Evolutionary conservation across 2,888 invertebrate species (phyloP).

Genomic region (Pseudanteris insignis): DNA sequence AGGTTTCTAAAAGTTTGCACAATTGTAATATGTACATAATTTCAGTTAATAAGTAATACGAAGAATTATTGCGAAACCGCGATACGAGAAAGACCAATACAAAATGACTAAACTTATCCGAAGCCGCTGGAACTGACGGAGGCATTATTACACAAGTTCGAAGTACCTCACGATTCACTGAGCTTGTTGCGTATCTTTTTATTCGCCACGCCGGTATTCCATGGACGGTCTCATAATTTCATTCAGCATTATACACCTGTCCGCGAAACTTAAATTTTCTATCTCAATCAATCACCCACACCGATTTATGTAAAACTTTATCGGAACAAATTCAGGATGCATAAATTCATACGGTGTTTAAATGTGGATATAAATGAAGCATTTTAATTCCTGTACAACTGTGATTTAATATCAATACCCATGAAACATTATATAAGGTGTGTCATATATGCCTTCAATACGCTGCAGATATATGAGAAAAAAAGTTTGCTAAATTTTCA

Average conservation of each 20-base stretch:
- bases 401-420: too few relatives aligned
- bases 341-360: too few relatives aligned
- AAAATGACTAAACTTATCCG: constrained; percentile 54
- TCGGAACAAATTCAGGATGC: too few relatives aligned
- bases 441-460: too few relatives aligned
- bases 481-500: too few relatives aligned
- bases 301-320: constrained; percentile 26
- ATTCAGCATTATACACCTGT: constrained; percentile 37
- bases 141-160: constrained; percentile 60
- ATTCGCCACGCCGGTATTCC: constrained; percentile 32
- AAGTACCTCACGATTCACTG: constrained; percentile 49
- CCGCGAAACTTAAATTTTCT: constrained; percentile 48
- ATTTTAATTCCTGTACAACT: too few relatives aligned
- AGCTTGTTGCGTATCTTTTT: constrained; percentile 45
- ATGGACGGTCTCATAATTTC: constrained; percentile 25
- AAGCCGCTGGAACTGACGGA: constrained; percentile 54
- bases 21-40: constrained; percentile 21
- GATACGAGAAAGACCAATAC: constrained; percentile 47
- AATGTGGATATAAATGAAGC: too few relatives aligned
- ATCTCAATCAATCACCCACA: constrained; percentile 33
- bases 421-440: too few relatives aligned
- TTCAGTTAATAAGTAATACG: constrained; percentile 52
- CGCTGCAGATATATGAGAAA: too few relatives aligned
- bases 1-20: constrained; percentile 10
- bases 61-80: constrained; percentile 45